phyloP scores from a whole-genome alignment of 2,797 vertebrate genomes.

The Bradypodion ventrale region DNA sequence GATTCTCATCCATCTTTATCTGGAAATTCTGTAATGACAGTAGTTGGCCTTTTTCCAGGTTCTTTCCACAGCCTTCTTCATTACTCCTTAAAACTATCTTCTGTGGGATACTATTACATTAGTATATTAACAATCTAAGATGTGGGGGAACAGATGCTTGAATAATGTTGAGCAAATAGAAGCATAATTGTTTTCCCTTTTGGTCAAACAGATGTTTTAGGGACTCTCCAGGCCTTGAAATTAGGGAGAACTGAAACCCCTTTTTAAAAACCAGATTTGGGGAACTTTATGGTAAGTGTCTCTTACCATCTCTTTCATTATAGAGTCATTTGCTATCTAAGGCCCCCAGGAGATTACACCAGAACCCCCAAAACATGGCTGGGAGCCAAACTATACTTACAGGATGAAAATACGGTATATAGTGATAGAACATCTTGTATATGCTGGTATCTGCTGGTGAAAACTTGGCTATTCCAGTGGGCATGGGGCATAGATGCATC shows the following conservation, averaged over 20 bases:
- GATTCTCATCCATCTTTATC: background rate
- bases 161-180: background rate
- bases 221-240: background rate
- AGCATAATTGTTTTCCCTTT: background rate
- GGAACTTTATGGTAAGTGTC: background rate
- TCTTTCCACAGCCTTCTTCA: background rate
- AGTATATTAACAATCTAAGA: background rate
- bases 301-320: background rate
- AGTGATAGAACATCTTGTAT: background rate
- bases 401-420: background rate
- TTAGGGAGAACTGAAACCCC: conserved; percentile 6
- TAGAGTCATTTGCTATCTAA: background rate
- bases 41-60: background rate
- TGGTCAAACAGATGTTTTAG: background rate
- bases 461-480: no score
- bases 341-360: background rate
- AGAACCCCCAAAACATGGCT: background rate
- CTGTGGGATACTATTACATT: background rate
- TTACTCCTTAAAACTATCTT: background rate
- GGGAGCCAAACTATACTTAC: background rate
- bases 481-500: no score
- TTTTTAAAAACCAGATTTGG: background rate
- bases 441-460: background rate
- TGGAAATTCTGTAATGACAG: background rate
- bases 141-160: background rate